Evolutionary conservation across 2,797 vertebrate genomes (phyloP).

Genomic region (Alcedo quadribrachys): DNA sequence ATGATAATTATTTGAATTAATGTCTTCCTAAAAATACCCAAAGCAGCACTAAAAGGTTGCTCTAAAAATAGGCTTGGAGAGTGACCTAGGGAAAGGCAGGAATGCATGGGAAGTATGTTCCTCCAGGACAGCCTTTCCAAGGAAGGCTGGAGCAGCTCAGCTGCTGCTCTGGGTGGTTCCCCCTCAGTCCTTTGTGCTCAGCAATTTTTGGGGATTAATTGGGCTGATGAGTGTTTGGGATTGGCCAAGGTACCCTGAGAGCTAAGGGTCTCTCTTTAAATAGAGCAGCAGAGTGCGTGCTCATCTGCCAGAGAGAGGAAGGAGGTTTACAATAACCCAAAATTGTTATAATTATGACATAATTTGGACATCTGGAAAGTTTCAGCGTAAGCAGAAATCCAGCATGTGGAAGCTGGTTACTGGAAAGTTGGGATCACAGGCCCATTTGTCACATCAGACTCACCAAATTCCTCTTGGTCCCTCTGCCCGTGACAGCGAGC

Average conservation of each 20-base stretch:
- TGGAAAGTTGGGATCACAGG: constrained; percentile 37
- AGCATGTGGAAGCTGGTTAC: constrained; percentile 50
- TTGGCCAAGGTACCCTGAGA: constrained; percentile 42
- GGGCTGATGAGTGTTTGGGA: neutral
- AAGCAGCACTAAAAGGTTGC: neutral
- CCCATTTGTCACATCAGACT: constrained; percentile 30
- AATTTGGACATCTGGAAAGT: constrained; percentile 75
- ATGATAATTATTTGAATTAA: constrained; percentile 3
- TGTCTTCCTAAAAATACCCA: constrained; percentile 15
- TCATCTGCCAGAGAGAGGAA: constrained; percentile 25
- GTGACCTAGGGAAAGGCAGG: neutral
- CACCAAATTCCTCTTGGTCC: neutral
- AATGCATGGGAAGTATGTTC: neutral
- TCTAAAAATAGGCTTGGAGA: constrained; percentile 24
- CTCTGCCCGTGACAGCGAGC: neutral
- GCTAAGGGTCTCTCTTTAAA: neutral
- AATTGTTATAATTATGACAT: constrained; percentile 71
- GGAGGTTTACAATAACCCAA: constrained; percentile 37
- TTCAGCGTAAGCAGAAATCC: constrained; percentile 68
- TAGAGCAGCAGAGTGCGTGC: neutral
- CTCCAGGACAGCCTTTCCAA: neutral
- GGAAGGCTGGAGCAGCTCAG: neutral
- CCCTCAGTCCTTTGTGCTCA: neutral
- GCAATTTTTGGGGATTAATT: neutral
- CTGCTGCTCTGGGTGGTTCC: neutral